Conservation (phyloP, 2,113 vertebrate genomes). For the Haemorhous mexicanus region DNA sequence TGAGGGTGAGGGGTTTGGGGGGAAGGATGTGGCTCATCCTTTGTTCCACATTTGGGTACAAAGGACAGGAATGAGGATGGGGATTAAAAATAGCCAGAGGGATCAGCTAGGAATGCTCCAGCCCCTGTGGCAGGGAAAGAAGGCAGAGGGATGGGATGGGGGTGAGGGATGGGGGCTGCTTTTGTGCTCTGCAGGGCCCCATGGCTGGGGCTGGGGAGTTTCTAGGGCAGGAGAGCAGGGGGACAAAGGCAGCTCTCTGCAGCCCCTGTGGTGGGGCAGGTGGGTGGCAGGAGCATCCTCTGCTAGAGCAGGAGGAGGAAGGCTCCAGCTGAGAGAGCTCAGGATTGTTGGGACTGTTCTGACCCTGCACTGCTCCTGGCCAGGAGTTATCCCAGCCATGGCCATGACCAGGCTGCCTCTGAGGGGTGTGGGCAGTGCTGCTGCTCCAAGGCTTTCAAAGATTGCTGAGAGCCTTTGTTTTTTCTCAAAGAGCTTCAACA, state of each 20-base stretch:
- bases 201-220: background rate
- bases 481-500: background rate
- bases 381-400: background rate
- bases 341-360: background rate
- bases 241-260: background rate
- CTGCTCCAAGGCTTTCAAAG: background rate
- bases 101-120: background rate
- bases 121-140: accelerated
- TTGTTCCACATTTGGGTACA: background rate
- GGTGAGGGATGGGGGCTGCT: background rate
- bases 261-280: background rate
- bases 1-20: background rate
- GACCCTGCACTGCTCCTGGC: background rate
- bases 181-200: background rate
- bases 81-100: background rate
- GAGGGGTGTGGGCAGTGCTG: background rate
- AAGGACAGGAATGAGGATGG: background rate
- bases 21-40: background rate
- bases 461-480: background rate
- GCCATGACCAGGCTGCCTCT: background rate
- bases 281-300: too few relatives aligned
- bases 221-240: background rate
- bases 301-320: background rate
- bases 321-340: background rate
- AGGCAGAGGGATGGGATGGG: background rate